Base-by-base conservation (phyloP, 2,797 vertebrate species). In the Scomberomorus guttatus region DNA sequence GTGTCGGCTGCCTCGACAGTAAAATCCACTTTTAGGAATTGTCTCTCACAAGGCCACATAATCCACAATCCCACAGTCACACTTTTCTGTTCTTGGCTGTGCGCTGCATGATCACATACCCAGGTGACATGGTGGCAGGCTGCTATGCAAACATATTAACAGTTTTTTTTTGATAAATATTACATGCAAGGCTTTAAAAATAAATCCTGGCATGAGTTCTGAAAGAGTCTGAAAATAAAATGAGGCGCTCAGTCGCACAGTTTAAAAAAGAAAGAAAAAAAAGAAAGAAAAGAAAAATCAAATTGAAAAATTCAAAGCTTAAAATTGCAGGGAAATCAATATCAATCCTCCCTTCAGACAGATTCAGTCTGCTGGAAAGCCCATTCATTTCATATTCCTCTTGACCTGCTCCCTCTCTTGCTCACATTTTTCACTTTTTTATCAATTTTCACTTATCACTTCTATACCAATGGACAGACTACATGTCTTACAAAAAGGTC, bases 11-110 rank as follows among this genome's bases (percentile, higher is more conserved):
- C n/a, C 46, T 62, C 10, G 12, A 85, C 69, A 72, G 24, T 70
- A 42, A 75, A 77, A 86, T 79, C 44, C 69, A 81, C 71, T 83
- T 74, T 67, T 52, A 59, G 55, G 13, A 17, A 42, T 25, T 55
- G 32, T 71, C 51, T 48, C 52, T 32, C 18, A 20, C 20, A 34
- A 15, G 50, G 51, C 25, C 52, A 11, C 46, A 32, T 25, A 63
- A 46, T 32, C 37, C 37, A n/a, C 55, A 59, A 34, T 27, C 29
- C 17, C 11, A n/a, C 54, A 44, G 29, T 62, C 63, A 63, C 61
- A 44, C 51, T 25, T 20, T 27, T 29, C 0, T 37, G 1, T 25
- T 61, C 9, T 18, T n/a, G 56, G 22, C 20, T 56, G 15, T 12
- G 15, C 54, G 12, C 29, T 27, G 15, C 48, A 39, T 48, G 39